These are phyloP conservation scores for Spheniscus humboldti DNA, from an alignment of 2,797 vertebrate genomes.

Conservation along the genomic window DNA sequence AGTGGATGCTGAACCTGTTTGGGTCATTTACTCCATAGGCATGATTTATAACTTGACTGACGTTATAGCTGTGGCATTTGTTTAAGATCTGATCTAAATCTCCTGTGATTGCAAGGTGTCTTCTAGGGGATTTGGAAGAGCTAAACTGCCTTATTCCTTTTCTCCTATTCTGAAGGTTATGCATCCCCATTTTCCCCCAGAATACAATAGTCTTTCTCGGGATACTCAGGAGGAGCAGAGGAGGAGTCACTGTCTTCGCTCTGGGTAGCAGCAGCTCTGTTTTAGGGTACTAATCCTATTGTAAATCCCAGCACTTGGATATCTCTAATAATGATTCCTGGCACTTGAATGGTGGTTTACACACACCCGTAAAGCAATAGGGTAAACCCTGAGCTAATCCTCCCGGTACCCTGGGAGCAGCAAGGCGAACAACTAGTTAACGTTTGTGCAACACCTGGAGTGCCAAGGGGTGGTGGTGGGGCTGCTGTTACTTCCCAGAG, in stretches of 20 bases:
- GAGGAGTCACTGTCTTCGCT: not conserved
- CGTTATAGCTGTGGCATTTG: not conserved
- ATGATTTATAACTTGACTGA: not conserved
- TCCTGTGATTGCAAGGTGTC: not conserved
- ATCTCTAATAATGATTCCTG: not conserved
- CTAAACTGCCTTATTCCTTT: not conserved
- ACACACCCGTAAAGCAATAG: not conserved
- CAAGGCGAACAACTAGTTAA: not conserved
- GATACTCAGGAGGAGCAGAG: not conserved
- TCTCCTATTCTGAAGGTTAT: not conserved
- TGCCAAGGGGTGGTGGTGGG: not conserved
- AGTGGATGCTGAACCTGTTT: not conserved
- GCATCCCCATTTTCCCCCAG: not conserved
- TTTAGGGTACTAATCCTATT: conserved; percentile 11
- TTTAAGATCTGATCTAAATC: not conserved
- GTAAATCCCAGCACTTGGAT: not conserved
- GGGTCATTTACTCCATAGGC: not conserved
- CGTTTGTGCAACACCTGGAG: not conserved
- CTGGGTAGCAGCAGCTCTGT: not conserved
- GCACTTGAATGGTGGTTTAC: not conserved
- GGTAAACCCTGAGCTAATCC: not conserved
- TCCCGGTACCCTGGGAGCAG: not conserved
- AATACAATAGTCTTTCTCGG: not conserved
- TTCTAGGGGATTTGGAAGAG: not conserved
- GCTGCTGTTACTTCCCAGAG: not conserved